Evolutionary conservation across 2,888 invertebrate genomes (phyloP), one percentile per base, ranked within the genome.

Genomic region (Machimus atricapillus): DNA sequence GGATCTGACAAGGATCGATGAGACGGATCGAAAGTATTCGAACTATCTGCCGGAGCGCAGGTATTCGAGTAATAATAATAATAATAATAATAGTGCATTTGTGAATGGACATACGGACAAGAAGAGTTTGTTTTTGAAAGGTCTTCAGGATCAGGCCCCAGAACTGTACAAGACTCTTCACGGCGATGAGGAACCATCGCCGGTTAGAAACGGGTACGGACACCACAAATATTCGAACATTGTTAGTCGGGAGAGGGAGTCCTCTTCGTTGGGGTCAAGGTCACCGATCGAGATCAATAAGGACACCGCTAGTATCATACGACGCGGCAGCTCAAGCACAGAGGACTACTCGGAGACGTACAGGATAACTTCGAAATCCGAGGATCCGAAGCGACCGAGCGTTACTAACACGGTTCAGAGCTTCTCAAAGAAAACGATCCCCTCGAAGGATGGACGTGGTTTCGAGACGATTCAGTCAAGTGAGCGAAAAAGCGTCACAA

Each of bases 301-400:
- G 89, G 91, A 92, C 79, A 91, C 92, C 46, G 92, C 92, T 2
- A 91, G 92, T 88, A 93, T 94, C 37, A 93, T 94, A 78, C 93
- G 96, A 87, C 93, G 95, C 86, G 95, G 95, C 31, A 95, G 95
- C 90, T 94, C 94, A 89, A 95, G 95, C 89, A 95, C 95, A 89
- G 95, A 95, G 88, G 95, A 96, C 90, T 96, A 94, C 91, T 95
- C 95, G 1, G 96, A 96, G 91, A 95, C 95, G 0, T 95, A 95
- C 90, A 94, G 95, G 90, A 95, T 95, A 89, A 94, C 95, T 8
- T 95, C 95, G 16, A 94, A 95, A 88, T 94, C 94, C 9, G 95
- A 95, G 87, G 95, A 96, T 91, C 95, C 95, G 1, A 93, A 94
- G 86, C 92, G 95, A 89, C 95, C 96, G 27, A 95, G 95, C 90